Percentiles rank a stretch among this genome's conserved stretches.
Conservation (phyloP, 2,888 invertebrate species). For the Caenorhabditis sp. region DNA sequence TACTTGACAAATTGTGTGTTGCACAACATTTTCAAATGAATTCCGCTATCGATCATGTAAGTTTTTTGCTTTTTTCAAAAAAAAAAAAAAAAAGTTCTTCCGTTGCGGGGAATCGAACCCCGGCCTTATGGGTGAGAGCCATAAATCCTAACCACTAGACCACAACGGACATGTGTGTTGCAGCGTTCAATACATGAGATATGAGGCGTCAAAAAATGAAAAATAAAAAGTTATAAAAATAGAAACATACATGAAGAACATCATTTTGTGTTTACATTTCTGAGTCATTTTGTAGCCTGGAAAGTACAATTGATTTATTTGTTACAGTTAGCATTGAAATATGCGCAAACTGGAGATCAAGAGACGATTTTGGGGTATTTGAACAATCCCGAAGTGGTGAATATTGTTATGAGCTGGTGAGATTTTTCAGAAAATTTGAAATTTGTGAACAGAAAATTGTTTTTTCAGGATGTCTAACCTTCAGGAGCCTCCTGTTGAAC, state of each 20-base stretch:
- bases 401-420: neutral
- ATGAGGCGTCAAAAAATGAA: no score
- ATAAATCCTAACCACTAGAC: conserved; percentile 12
- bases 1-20: neutral
- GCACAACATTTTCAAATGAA: neutral
- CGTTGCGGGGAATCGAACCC: conserved; percentile 53
- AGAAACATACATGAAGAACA: no score
- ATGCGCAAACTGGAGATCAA: neutral
- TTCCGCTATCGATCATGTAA: neutral
- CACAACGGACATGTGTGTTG: no score
- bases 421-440: neutral
- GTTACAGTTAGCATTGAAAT: neutral
- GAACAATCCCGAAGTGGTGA: neutral
- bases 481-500: no score
- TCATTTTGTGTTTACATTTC: no score
- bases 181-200: no score
- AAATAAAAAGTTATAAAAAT: no score
- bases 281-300: no score
- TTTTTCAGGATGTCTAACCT: neutral
- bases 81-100: conserved; percentile 10
- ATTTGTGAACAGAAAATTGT: neutral
- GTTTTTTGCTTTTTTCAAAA: neutral
- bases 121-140: conserved; percentile 35
- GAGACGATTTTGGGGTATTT: neutral
- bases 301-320: no score